These are phyloP conservation scores for Coturnix japonica DNA, from an alignment of 2,113 vertebrate species.

Conservation along the genomic window DNA sequence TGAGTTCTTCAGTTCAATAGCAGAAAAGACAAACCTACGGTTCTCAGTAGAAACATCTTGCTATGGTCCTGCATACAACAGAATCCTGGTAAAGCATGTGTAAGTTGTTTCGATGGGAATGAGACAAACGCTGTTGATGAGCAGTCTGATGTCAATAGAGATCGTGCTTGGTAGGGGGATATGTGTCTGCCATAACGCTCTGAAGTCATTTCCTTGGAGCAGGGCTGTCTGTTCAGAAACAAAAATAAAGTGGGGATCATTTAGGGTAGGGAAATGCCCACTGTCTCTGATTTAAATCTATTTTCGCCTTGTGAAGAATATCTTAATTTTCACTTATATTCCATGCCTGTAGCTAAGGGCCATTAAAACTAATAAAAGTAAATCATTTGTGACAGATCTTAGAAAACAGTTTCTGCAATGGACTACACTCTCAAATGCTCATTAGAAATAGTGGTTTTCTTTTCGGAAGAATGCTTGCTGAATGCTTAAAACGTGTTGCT, in stretches of 20 bases:
- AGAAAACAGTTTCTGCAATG: slow-evolving; percentile 80
- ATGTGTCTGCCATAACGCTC: background rate
- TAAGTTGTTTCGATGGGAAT: background rate
- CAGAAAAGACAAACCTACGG: background rate
- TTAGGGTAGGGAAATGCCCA: slow-evolving; percentile 13
- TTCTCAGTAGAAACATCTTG: background rate
- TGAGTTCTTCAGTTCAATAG: background rate
- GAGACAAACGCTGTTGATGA: background rate
- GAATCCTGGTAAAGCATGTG: background rate
- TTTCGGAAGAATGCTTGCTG: slow-evolving; percentile 71
- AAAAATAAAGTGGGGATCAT: slow-evolving; percentile 3
- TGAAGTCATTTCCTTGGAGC: background rate
- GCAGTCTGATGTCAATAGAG: background rate
- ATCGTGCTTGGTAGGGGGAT: background rate
- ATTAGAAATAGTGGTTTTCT: slow-evolving; percentile 80
- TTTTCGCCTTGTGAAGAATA: slow-evolving; percentile 80
- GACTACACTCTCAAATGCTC: slow-evolving; percentile 68
- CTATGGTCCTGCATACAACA: background rate
- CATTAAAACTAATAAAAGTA: slow-evolving; percentile 85
- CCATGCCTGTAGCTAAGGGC: slow-evolving; percentile 78
- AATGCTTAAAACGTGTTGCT: slow-evolving; percentile 76
- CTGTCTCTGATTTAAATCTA: slow-evolving; percentile 64
- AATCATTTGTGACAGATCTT: slow-evolving; percentile 84
- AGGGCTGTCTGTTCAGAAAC: background rate
- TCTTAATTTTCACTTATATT: slow-evolving; percentile 85